Evolutionary conservation across 2,888 invertebrate species (phyloP).

Genomic region (Agriopis aurantiaria): DNA sequence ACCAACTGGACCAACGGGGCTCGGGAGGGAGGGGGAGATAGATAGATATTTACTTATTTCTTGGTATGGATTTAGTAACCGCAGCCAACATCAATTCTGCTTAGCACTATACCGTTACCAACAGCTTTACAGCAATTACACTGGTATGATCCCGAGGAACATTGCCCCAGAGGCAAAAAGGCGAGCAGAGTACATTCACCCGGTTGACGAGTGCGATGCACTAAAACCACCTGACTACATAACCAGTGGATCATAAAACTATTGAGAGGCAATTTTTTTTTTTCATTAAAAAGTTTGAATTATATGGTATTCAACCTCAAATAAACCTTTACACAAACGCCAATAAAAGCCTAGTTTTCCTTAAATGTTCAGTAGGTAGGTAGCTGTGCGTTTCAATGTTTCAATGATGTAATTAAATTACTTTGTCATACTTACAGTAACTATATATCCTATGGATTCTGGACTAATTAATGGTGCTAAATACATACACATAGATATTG

Average conservation of each 20-base stretch:
- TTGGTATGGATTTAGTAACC: not conserved
- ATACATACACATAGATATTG: too few relatives aligned
- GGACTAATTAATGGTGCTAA: too few relatives aligned
- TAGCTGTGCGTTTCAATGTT: too few relatives aligned
- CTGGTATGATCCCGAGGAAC: slow-evolving; percentile 47
- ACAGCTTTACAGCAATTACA: slow-evolving; percentile 42
- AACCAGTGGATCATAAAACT: slow-evolving; percentile 56
- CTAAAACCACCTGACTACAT: slow-evolving; percentile 61
- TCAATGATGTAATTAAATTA: too few relatives aligned
- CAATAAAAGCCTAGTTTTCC: too few relatives aligned
- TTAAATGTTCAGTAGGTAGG: too few relatives aligned
- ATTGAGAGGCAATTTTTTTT: slow-evolving; percentile 18
- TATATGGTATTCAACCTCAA: too few relatives aligned
- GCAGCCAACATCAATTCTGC: slow-evolving; percentile 13
- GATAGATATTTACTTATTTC: not conserved
- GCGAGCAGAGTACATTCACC: slow-evolving; percentile 65
- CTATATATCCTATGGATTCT: too few relatives aligned
- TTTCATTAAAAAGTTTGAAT: not conserved
- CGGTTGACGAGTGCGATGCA: slow-evolving; percentile 63
- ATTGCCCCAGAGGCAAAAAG: slow-evolving; percentile 58
- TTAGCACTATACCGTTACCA: slow-evolving; percentile 32
- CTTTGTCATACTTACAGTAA: too few relatives aligned
- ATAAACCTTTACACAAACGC: too few relatives aligned
- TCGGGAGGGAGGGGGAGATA: too few relatives aligned
- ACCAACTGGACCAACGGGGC: too few relatives aligned